Conservation (phyloP, 2,113 vertebrate genomes). For the Abramis brama region DNA sequence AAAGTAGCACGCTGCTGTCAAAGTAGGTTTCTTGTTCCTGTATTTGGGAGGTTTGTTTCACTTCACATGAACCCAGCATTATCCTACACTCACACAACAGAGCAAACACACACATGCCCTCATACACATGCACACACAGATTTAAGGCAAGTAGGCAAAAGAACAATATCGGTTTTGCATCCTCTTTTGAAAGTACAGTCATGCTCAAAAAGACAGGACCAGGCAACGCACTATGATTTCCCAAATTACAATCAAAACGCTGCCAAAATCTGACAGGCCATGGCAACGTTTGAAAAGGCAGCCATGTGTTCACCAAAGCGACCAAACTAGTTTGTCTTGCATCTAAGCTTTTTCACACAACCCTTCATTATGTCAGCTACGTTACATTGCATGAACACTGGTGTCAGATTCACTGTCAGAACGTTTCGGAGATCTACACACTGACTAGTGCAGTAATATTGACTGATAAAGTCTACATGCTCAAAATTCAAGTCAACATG, state of each 20-base stretch:
- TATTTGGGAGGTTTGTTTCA: slow-evolving; percentile 13
- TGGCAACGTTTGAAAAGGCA: not conserved
- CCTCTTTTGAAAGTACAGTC: slow-evolving; percentile 23
- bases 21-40: slow-evolving; percentile 17
- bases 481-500: not conserved
- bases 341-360: not conserved
- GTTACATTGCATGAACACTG: not conserved
- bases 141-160: not conserved
- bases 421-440: not conserved
- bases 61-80: not conserved
- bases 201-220: slow-evolving; percentile 17
- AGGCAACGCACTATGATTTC: slow-evolving; percentile 1
- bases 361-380: slow-evolving; percentile 4
- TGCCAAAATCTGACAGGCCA: slow-evolving; percentile 21
- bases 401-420: not conserved
- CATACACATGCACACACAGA: not conserved
- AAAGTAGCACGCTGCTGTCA: slow-evolving; percentile 6
- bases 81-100: slow-evolving; percentile 17
- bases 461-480: not conserved
- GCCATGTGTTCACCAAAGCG: not conserved
- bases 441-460: not conserved
- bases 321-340: slow-evolving; percentile 21
- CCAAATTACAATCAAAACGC: not conserved
- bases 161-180: slow-evolving; percentile 45
- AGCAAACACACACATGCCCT: too few relatives aligned